phyloP scores from a whole-genome alignment of 2,113 vertebrate species.

The Triplophysa tibetana region DNA sequence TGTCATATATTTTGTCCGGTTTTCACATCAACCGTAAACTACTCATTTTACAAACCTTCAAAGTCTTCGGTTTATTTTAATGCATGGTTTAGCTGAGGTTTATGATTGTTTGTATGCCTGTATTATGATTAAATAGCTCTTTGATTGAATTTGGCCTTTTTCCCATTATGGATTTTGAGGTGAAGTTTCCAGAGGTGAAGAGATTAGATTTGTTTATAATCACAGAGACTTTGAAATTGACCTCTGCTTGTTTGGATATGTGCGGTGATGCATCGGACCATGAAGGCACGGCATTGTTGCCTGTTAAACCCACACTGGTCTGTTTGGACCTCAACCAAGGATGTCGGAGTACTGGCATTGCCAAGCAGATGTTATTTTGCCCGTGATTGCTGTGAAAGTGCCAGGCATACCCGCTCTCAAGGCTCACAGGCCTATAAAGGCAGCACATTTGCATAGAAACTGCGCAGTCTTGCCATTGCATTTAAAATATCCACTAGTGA shows the following conservation, averaged over 20 bases:
- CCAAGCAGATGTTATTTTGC: slow-evolving; percentile 42
- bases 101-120: slow-evolving; percentile 18
- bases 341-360: slow-evolving; percentile 31
- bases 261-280: slow-evolving; percentile 42
- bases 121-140: slow-evolving; percentile 28
- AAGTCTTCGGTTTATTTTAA: slow-evolving; percentile 16
- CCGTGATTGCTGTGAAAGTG: slow-evolving; percentile 30
- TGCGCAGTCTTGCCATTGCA: slow-evolving; percentile 23
- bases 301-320: slow-evolving; percentile 39
- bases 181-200: slow-evolving; percentile 44
- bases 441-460: background rate
- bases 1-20: slow-evolving; percentile 7
- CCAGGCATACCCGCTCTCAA: slow-evolving; percentile 36
- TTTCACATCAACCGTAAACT: background rate
- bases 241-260: slow-evolving; percentile 55
- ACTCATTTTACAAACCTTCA: slow-evolving; percentile 25
- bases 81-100: background rate
- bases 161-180: slow-evolving; percentile 34
- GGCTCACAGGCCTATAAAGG: slow-evolving; percentile 24
- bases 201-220: slow-evolving; percentile 54
- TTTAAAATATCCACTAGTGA: background rate
- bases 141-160: slow-evolving; percentile 18
- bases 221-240: slow-evolving; percentile 51
- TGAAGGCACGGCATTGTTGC: slow-evolving; percentile 42
- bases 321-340: slow-evolving; percentile 40